Conservation (phyloP, 1,140 invertebrate genomes). For the Cotesia vestalis region DNA sequence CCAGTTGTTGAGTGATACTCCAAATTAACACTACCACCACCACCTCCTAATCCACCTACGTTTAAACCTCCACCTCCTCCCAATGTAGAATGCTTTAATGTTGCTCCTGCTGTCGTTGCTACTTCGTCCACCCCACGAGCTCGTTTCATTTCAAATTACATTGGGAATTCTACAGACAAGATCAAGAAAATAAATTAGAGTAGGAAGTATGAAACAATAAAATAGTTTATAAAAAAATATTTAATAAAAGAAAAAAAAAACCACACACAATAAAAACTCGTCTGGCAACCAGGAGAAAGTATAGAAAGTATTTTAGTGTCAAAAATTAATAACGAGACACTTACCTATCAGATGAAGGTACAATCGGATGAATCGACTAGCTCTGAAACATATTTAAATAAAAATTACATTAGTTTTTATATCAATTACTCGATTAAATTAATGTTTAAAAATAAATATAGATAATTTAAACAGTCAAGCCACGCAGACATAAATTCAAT, state of each 20-base stretch:
- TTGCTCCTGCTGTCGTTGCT: constrained; percentile 65
- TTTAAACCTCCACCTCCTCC: constrained; percentile 54
- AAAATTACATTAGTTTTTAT: constrained; percentile 20
- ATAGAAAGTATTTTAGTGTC: constrained; percentile 11
- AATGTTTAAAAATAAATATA: neutral
- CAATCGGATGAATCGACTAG: constrained; percentile 35
- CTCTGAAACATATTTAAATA: constrained; percentile 33
- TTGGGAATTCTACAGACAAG: constrained; percentile 63
- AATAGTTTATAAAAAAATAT: neutral
- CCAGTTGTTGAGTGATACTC: constrained; percentile 59
- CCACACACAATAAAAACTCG: neutral
- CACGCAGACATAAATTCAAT: no score
- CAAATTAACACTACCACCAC: constrained; percentile 46
- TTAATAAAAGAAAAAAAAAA: neutral
- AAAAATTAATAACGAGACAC: constrained; percentile 5
- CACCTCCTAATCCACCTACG: constrained; percentile 47
- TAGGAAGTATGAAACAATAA: no score
- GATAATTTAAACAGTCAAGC: neutral
- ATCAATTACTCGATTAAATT: neutral
- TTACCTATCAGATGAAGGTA: constrained; percentile 41
- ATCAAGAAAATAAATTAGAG: constrained; percentile 26
- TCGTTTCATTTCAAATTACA: constrained; percentile 75
- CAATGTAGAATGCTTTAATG: constrained; percentile 60
- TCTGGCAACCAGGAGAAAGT: constrained; percentile 12
- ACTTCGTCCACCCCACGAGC: constrained; percentile 70